Base-by-base conservation (phyloP, 2,888 invertebrate genomes). In the Dolichomitus sp. region DNA sequence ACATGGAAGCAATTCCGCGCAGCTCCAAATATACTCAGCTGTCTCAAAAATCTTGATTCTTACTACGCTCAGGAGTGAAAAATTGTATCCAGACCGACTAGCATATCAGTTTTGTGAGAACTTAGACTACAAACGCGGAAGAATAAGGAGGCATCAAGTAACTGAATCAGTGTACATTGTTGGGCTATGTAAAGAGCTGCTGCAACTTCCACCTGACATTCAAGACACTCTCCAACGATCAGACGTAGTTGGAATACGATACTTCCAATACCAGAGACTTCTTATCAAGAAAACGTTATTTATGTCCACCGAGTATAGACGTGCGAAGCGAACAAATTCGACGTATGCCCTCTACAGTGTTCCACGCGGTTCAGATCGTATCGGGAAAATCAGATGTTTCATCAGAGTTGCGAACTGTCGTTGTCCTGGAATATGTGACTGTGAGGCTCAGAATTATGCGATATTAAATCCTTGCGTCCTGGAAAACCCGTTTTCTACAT, bases 1-100 rank as follows among this genome's bases (percentile, higher is more conserved):
- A 12, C 84, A 85, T 54, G 84, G 79, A 9, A 84, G 74, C 11
- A 73, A 77, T 7, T 52, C 68, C 37, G 65, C 75, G 9, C 70
- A 76, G 27, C 45, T 80, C 7, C 82, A 85, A 74, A 82, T 85
- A 57, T 61, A 50, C 30, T 66, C 61, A 0, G 40, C 75, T 30
- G 40, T 57, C 0, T 79, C 79, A 1, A 69, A 63, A 33, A 75
- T 48, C 14, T 11, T 82, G 6, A 27, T 40, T 45, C 50, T 79
- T 1, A 30, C 33, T 9, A 59, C 45, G 0, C 33, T 81, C 0
- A 81, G 77, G 40, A 9, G 30, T n/a, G 50, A 77, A 17, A 23
- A 68, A 2, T 19, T 80, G 33, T 19, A 23, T 2, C 27, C 33
- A 23, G 73, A 40, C 7, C 45, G 73, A 37, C 23, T 14, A 5